Base-by-base conservation (phyloP, 1,140 invertebrate species). In the Tetramorium parvispinum region DNA sequence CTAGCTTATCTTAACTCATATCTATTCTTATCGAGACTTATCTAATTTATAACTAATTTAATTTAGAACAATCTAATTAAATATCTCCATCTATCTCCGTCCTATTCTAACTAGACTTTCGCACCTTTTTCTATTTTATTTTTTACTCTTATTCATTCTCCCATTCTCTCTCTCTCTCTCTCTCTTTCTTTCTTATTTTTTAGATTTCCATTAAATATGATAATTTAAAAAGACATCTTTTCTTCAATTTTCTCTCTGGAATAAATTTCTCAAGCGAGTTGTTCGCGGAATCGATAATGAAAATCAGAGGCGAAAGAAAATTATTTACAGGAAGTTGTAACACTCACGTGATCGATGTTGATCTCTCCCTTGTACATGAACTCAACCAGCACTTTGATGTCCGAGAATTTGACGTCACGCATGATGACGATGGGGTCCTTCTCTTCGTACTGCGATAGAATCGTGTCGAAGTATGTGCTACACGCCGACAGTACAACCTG, bases 341-440 rank as follows among this genome's bases (percentile, higher is more conserved):
- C 89, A 97, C 97, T 97, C 95, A 98, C 98, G 95, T 98, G 98
- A 94, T 98, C 98, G 86, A 99, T 98, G 96, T 98, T 98, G 93
- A 99, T 98, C 96, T 99, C 98, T 89, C 98, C 98, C 94, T 98
- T 98, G 95, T 99, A 99, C 98, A 99, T 99, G 94, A 99, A 99
- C 93, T 98, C 98, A 76, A 99, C 97, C 73, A 99, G 96, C 65
- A 97, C 97, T 96, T 97, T 97, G 87, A 98, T 97, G 95, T 98
- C 97, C 85, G 96, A 96, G 95, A 97, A 98, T 95, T 97, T 97
- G 78, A 98, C 97, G 95, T 98, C 97, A 95, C 97, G 97, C 95
- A 98, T 96, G 87, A 98, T 98, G 71, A 98, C 96, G 87, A 98
- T 98, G 68, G 97, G 97, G 94, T 98, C 97, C 91, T 97, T 97